These are phyloP conservation scores for Chrysomela aeneicollis DNA, from an alignment of 2,888 invertebrate genomes.

Conservation along the genomic window DNA sequence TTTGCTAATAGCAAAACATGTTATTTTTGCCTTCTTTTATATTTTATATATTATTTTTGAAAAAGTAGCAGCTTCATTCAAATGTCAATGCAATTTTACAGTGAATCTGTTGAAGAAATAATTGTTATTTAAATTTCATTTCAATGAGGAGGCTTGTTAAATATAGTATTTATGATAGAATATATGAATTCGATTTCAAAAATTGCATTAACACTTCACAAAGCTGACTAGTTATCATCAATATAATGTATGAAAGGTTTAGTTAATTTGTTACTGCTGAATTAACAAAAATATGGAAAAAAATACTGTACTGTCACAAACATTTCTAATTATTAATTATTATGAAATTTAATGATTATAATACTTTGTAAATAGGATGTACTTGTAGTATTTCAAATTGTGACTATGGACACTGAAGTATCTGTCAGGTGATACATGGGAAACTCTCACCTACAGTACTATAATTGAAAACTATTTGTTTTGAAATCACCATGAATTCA, in stretches of 20 bases:
- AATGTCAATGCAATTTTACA: conserved; percentile 23
- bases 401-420: conserved; percentile 14
- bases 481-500: conserved; percentile 11
- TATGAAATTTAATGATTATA: conserved; percentile 20
- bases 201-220: conserved; percentile 21
- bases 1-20: conserved; percentile 18
- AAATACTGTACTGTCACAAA: background rate
- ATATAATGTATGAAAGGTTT: background rate
- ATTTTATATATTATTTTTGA: conserved; percentile 14
- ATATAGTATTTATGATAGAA: background rate
- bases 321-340: conserved; percentile 16
- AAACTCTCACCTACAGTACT: background rate
- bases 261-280: conserved; percentile 18
- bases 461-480: conserved; percentile 7
- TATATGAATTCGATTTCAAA: conserved; percentile 9
- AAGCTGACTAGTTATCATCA: conserved; percentile 11
- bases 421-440: conserved; percentile 17
- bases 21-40: conserved; percentile 19
- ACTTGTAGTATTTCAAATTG: conserved; percentile 20
- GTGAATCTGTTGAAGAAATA: conserved; percentile 17
- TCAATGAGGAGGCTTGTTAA: conserved; percentile 13
- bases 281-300: conserved; percentile 17
- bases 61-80: conserved; percentile 14
- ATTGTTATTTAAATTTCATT: conserved; percentile 19
- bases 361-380: conserved; percentile 32